A percentile compares a stretch with the other conserved stretches of the same genome.
These are phyloP conservation scores for Pogona vitticeps DNA, from an alignment of 2,113 vertebrate species.

Conservation along the genomic window DNA sequence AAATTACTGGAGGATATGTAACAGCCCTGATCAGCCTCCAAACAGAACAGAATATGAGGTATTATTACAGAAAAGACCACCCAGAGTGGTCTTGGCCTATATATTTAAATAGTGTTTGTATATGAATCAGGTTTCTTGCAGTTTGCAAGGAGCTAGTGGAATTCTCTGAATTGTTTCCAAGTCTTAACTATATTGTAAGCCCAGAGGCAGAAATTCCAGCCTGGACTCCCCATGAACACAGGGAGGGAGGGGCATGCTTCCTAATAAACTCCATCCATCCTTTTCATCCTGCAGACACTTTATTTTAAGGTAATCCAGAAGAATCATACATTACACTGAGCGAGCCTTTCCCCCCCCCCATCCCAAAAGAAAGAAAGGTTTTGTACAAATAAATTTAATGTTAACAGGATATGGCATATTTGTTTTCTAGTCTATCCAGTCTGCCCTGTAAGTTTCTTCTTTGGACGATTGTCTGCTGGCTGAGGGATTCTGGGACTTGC, in stretches of 20 bases:
- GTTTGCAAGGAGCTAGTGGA: conserved; percentile 25
- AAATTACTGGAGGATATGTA: neutral
- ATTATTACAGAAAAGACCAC: conserved; percentile 20
- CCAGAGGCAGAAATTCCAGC: conserved; percentile 32
- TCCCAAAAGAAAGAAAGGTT: neutral
- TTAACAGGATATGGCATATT: neutral
- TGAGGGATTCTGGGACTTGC: neutral
- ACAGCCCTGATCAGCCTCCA: neutral
- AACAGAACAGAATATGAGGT: neutral
- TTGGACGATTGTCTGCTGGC: too few relatives aligned
- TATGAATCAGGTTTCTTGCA: conserved; percentile 9
- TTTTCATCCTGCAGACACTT: neutral
- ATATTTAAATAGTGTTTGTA: neutral
- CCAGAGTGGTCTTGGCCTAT: conserved; percentile 4
- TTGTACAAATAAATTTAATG: neutral
- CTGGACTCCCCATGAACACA: neutral
- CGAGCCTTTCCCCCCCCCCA: neutral
- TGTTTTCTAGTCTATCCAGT: neutral
- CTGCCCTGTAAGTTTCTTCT: neutral
- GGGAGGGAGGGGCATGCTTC: neutral
- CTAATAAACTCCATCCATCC: conserved; percentile 28
- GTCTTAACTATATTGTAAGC: conserved; percentile 19
- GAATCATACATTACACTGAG: conserved; percentile 3
- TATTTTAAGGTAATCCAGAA: neutral
- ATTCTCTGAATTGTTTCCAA: conserved; percentile 44